phyloP scores from a whole-genome alignment of 2,797 vertebrate genomes.

The Austrolebias charrua region DNA sequence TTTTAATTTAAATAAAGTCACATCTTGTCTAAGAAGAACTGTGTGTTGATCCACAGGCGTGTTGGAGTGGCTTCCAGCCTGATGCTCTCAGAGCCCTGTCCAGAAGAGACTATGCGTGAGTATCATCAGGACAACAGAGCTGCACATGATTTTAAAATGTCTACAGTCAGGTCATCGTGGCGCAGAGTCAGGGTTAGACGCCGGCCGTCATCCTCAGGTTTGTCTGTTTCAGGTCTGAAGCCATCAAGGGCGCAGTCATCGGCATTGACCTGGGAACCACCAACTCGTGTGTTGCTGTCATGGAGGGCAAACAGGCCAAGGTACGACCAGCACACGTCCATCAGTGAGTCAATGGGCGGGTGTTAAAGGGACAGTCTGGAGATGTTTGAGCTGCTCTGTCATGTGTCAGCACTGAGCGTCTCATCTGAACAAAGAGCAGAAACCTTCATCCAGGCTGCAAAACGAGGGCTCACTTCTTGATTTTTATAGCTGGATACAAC shows the following conservation, averaged over 20 bases:
- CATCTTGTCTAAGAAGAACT: not conserved
- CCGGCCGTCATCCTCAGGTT: not conserved
- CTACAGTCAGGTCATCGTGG: too few relatives aligned
- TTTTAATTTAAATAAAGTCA: too few relatives aligned
- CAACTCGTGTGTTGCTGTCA: conserved; percentile 97
- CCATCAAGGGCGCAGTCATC: conserved; percentile 93
- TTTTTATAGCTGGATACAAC: too few relatives aligned
- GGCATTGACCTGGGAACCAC: conserved; percentile 98
- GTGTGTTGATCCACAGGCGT: conserved; percentile 71
- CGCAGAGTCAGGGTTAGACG: too few relatives aligned
- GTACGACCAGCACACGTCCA: conserved; percentile 67
- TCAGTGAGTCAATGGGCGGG: not conserved
- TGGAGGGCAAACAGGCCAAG: conserved; percentile 98
- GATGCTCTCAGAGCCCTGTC: conserved; percentile 80
- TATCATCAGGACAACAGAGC: conserved; percentile 35
- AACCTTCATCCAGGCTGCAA: too few relatives aligned
- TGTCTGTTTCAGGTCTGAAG: conserved; percentile 86
- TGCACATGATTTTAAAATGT: not conserved
- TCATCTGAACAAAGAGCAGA: too few relatives aligned
- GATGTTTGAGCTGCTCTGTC: too few relatives aligned
- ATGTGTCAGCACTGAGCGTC: too few relatives aligned
- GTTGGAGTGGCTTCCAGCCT: conserved; percentile 85
- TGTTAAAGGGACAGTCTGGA: not conserved
- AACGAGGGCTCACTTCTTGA: too few relatives aligned
- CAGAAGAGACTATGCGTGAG: conserved; percentile 91